Percentiles rank a stretch among this genome's conserved stretches.
phyloP scores from a whole-genome alignment of 2,113 vertebrate species.

The Coregonus clupeaformis region DNA sequence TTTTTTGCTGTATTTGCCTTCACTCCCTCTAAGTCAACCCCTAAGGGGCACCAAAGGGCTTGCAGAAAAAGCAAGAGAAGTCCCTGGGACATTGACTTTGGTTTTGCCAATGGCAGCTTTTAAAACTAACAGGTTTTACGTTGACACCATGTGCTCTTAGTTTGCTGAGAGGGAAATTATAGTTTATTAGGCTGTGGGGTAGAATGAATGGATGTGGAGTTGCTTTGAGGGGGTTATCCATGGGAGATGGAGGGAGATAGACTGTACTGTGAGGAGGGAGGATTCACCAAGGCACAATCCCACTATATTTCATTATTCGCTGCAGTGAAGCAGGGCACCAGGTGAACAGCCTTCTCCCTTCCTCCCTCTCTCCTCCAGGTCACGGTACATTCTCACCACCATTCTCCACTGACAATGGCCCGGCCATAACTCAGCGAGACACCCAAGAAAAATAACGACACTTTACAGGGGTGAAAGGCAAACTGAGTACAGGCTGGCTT shows the following conservation, averaged over 20 bases:
- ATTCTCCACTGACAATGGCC: conserved; percentile 28
- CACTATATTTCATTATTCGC: conserved; percentile 11
- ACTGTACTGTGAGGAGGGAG: neutral
- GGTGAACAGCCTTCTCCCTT: conserved; percentile 10
- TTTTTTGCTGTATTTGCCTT: neutral
- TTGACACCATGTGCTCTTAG: conserved; percentile 55
- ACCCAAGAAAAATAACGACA: conserved; percentile 57
- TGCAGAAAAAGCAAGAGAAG: no score
- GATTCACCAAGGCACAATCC: conserved; percentile 8
- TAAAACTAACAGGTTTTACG: conserved; percentile 33
- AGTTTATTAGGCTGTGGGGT: conserved; percentile 40
- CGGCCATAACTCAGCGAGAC: conserved; percentile 50
- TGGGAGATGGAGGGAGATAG: neutral
- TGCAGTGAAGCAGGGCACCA: conserved; percentile 13
- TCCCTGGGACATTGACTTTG: conserved; percentile 16
- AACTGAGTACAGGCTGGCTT: conserved; percentile 44
- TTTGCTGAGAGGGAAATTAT: conserved; percentile 42
- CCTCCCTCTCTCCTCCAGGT: conserved; percentile 45
- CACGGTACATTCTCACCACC: conserved; percentile 45
- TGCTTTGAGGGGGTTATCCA: conserved; percentile 16
- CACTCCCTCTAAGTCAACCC: neutral
- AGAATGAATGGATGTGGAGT: conserved; percentile 34
- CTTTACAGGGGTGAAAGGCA: conserved; percentile 51
- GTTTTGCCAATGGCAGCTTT: conserved; percentile 21
- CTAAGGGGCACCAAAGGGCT: neutral